Conservation (phyloP, 2,797 vertebrate genomes). For the Brachymystax lenok region DNA sequence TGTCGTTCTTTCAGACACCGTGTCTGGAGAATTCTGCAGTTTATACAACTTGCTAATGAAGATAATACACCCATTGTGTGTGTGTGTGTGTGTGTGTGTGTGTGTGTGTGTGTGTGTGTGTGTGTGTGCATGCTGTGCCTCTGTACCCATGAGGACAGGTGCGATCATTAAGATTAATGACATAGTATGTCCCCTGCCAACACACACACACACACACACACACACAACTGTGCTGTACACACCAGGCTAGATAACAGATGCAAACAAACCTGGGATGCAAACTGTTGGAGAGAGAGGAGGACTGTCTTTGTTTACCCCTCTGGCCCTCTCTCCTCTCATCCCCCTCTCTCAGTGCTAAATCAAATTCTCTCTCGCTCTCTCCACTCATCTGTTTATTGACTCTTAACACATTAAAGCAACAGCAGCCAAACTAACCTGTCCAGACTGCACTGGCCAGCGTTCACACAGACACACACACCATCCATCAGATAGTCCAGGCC, state of each 20-base stretch:
- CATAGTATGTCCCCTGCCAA: slow-evolving; percentile 63
- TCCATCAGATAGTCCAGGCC: neutral
- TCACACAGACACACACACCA: slow-evolving; percentile 20
- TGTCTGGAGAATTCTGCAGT: slow-evolving; percentile 21
- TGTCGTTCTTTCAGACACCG: neutral
- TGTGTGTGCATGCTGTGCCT: slow-evolving; percentile 22
- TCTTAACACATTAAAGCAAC: slow-evolving; percentile 68
- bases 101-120: too few relatives aligned
- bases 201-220: slow-evolving; percentile 18
- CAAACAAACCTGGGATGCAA: slow-evolving; percentile 36
- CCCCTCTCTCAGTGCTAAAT: slow-evolving; percentile 1
- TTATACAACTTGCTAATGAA: slow-evolving; percentile 76
- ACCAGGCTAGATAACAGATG: neutral
- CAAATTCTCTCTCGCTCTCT: slow-evolving; percentile 28
- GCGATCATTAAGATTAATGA: slow-evolving; percentile 84
- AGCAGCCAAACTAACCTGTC: slow-evolving; percentile 53
- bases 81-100: too few relatives aligned
- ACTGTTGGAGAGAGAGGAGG: slow-evolving; percentile 28
- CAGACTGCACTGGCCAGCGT: slow-evolving; percentile 31
- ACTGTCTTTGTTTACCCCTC: slow-evolving; percentile 72
- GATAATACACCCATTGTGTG: slow-evolving; percentile 69
- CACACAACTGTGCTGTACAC: slow-evolving; percentile 29
- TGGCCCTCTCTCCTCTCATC: slow-evolving; percentile 60
- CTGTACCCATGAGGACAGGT: slow-evolving; percentile 54
- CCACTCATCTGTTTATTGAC: slow-evolving; percentile 70